A percentile compares a stretch with the other conserved stretches of the same genome.
phyloP scores from a whole-genome alignment of 2,797 vertebrate species.

The Saxicola maurus region DNA sequence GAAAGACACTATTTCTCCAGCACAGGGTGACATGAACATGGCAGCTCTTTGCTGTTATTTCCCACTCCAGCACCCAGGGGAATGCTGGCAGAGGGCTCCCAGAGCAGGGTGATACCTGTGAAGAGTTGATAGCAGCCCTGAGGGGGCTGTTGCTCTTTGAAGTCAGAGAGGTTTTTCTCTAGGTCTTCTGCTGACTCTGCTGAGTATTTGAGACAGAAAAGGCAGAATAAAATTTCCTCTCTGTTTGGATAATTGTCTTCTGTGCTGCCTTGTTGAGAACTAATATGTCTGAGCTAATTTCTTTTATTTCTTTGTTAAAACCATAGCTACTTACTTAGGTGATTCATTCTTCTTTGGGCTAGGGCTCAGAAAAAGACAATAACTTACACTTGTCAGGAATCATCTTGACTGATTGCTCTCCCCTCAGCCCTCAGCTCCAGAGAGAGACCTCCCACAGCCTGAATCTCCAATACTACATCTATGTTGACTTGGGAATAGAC shows the following conservation, averaged over 20 bases:
- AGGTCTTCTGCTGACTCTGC: neutral
- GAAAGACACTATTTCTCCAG: neutral
- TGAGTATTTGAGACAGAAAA: neutral
- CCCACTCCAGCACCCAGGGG: neutral
- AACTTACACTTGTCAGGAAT: neutral
- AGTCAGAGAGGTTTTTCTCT: neutral
- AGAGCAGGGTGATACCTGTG: neutral
- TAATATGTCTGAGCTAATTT: neutral
- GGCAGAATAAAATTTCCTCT: neutral
- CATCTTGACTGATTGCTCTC: neutral
- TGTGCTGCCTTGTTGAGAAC: neutral
- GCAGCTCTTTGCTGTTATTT: accelerated
- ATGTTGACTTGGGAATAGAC: accelerated
- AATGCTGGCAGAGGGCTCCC: neutral
- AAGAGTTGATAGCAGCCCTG: neutral
- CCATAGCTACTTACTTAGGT: neutral
- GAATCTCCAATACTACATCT: neutral
- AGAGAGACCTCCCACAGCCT: neutral
- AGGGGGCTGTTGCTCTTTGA: neutral
- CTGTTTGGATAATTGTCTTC: neutral
- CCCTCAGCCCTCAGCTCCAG: neutral
- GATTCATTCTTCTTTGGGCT: neutral
- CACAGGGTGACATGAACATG: neutral
- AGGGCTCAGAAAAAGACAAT: neutral
- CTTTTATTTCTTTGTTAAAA: neutral